Conservation (phyloP, 2,888 invertebrate species). For the Theristus sp. region DNA sequence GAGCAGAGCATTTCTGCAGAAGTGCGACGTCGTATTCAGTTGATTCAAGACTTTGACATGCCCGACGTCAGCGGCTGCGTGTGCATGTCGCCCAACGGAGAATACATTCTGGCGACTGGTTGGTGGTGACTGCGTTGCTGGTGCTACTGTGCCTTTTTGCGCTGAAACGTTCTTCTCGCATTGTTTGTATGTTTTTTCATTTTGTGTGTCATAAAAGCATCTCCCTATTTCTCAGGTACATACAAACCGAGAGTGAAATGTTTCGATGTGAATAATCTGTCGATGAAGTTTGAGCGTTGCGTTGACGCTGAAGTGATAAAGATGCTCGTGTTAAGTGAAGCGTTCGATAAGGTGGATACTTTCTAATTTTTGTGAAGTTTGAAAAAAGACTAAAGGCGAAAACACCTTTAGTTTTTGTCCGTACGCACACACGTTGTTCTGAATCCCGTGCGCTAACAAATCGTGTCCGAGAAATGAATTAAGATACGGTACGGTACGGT, state of each 20-base stretch:
- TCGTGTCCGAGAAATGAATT: too few relatives aligned
- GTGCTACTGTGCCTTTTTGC: background rate
- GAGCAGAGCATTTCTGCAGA: too few relatives aligned
- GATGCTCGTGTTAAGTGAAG: conserved; percentile 76
- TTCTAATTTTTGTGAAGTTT: too few relatives aligned
- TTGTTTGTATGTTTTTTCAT: background rate
- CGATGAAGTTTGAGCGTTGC: conserved; percentile 90
- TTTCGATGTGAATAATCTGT: conserved; percentile 83
- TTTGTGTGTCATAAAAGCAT: too few relatives aligned
- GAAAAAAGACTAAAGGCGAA: too few relatives aligned
- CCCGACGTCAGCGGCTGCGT: conserved; percentile 73
- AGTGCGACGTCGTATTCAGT: conserved; percentile 68
- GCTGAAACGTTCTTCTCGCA: background rate
- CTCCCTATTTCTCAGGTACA: conserved; percentile 29
- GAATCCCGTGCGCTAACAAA: too few relatives aligned
- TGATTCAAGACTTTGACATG: conserved; percentile 99
- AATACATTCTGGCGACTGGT: conserved; percentile 76
- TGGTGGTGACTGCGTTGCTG: background rate
- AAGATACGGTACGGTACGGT: too few relatives aligned
- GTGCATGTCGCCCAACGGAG: conserved; percentile 66
- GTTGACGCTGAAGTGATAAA: conserved; percentile 89
- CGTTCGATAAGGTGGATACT: conserved; percentile 88
- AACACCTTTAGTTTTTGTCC: too few relatives aligned
- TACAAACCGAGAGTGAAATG: conserved; percentile 92
- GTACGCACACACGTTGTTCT: too few relatives aligned